These are phyloP conservation scores for Paramormyrops hopkinsi DNA, from an alignment of 2,797 vertebrate genomes.

Conservation along the genomic window DNA sequence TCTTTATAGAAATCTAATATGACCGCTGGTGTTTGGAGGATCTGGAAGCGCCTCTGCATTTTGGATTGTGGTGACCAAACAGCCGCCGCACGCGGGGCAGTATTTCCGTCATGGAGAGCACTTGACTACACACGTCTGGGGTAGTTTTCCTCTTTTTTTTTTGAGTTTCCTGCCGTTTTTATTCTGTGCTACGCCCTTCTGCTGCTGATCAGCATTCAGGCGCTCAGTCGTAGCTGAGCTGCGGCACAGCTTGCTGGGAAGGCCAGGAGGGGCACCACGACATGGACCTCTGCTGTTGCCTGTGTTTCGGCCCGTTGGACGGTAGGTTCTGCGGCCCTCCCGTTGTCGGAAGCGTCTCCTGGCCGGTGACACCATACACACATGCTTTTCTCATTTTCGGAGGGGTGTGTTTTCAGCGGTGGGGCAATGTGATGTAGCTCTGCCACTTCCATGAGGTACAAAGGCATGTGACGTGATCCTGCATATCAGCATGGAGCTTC, in stretches of 20 bases:
- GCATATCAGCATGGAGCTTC: neutral
- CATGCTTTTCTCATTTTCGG: neutral
- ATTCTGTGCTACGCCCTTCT: conserved; percentile 53
- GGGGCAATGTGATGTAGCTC: neutral
- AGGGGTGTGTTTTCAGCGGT: neutral
- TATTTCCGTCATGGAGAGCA: conserved; percentile 59
- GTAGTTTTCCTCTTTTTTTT: conserved; percentile 35
- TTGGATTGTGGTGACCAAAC: neutral
- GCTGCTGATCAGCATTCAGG: conserved; percentile 54
- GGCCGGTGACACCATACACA: conserved; percentile 41
- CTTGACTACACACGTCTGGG: conserved; percentile 41
- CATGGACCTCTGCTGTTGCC: conserved; percentile 65
- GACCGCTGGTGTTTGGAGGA: conserved; percentile 36
- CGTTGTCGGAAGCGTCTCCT: conserved; percentile 38
- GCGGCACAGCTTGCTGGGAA: conserved; percentile 49
- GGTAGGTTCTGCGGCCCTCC: conserved; percentile 41
- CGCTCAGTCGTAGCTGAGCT: conserved; percentile 58
- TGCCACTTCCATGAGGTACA: neutral
- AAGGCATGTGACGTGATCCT: neutral
- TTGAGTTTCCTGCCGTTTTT: conserved; percentile 35
- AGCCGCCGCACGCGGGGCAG: conserved; percentile 39
- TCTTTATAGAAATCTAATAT: conserved; percentile 34
- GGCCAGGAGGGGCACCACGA: conserved; percentile 42
- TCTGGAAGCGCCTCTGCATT: conserved; percentile 31
- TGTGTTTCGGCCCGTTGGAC: conserved; percentile 35